These are phyloP conservation scores for Limnodromus scolopaceus DNA, from an alignment of 2,797 vertebrate species.

Conservation along the genomic window DNA sequence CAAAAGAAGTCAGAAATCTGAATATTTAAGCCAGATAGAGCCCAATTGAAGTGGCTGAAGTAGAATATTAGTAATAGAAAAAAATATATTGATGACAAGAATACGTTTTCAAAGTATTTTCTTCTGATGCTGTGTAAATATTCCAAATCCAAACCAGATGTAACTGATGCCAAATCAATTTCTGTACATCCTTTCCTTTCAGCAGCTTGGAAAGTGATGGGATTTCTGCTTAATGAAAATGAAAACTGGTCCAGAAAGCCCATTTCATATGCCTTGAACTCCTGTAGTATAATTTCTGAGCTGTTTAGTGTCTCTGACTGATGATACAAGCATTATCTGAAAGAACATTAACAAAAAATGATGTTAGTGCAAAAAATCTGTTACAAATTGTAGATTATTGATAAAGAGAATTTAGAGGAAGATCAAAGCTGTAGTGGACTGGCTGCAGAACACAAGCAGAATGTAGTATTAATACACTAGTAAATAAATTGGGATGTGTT, in stretches of 20 bases:
- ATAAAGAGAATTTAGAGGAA: background rate
- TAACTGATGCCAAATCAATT: slow-evolving; percentile 57
- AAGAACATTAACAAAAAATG: background rate
- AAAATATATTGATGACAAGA: slow-evolving; percentile 40
- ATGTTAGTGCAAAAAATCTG: background rate
- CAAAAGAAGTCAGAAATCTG: background rate
- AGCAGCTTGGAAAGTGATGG: slow-evolving; percentile 59
- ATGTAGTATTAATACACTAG: background rate
- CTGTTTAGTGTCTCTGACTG: background rate
- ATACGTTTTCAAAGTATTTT: slow-evolving; percentile 55
- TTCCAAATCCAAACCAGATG: slow-evolving; percentile 69
- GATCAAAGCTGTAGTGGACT: background rate
- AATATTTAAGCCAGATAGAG: background rate
- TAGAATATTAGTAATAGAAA: background rate
- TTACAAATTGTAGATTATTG: background rate
- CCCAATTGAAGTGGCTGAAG: background rate
- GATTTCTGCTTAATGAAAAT: slow-evolving; percentile 69
- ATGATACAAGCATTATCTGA: slow-evolving; percentile 18
- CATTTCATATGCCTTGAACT: background rate
- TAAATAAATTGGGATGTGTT: background rate
- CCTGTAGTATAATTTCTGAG: slow-evolving; percentile 30
- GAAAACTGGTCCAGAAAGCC: slow-evolving; percentile 50
- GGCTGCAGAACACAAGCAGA: background rate
- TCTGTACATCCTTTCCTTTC: slow-evolving; percentile 44
- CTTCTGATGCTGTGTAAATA: slow-evolving; percentile 64